Conservation (phyloP, 2,113 vertebrate species). For the Stigmatopora argus region DNA sequence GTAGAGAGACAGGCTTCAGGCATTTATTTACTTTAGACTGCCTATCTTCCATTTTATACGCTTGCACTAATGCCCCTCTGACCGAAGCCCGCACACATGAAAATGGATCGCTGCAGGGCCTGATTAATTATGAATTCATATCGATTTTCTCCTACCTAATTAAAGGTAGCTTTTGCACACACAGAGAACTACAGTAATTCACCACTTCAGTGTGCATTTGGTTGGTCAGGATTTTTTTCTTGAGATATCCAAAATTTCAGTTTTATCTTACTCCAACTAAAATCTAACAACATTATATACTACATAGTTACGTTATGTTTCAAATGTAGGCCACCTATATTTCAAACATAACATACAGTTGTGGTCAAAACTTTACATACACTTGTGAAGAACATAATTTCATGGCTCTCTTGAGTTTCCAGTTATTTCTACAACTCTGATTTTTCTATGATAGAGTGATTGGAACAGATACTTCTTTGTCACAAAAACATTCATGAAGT, state of each 20-base stretch:
- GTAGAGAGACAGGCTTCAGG: background rate
- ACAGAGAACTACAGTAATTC: background rate
- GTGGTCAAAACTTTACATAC: no score
- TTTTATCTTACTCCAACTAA: background rate
- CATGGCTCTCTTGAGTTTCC: no score
- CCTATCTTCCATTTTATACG: background rate
- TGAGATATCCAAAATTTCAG: background rate
- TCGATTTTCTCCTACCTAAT: conserved; percentile 1
- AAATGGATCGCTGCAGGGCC: background rate
- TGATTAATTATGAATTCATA: conserved; percentile 6
- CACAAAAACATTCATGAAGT: no score
- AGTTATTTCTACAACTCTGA: no score
- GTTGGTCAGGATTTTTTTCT: background rate
- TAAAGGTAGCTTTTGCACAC: background rate
- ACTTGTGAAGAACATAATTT: no score
- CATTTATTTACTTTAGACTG: background rate
- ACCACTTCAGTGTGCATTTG: background rate
- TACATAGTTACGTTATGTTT: background rate
- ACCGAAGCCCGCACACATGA: background rate
- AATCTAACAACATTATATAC: background rate
- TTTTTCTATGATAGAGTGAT: no score
- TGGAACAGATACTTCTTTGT: no score
- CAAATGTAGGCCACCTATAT: background rate
- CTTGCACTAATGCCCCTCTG: background rate
- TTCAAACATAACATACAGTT: background rate